These are phyloP conservation scores for Willowsia nigromaculata DNA, from an alignment of 2,888 invertebrate species.

Conservation along the genomic window DNA sequence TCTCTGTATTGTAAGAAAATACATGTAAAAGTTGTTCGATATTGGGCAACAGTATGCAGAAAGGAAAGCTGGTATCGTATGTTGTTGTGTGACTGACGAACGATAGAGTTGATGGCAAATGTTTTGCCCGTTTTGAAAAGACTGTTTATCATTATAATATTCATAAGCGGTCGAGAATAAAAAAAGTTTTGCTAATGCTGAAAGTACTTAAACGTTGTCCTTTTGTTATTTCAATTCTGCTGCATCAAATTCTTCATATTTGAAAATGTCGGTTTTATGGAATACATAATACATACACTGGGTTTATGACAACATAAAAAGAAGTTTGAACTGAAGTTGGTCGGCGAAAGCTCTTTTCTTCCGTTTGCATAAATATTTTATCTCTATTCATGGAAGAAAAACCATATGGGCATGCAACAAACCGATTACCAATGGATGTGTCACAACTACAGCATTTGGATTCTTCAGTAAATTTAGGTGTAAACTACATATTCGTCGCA, in stretches of 20 bases:
- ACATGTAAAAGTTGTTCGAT: slow-evolving; percentile 45
- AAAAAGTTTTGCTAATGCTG: slow-evolving; percentile 74
- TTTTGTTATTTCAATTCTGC: not conserved
- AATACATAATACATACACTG: not conserved
- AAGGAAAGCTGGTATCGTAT: slow-evolving; percentile 60
- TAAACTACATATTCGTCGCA: too few relatives aligned
- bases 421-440: not conserved
- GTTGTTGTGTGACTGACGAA: slow-evolving; percentile 75
- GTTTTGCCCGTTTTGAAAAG: slow-evolving; percentile 78
- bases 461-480: not conserved
- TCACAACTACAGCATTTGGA: not conserved
- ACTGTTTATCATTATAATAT: slow-evolving; percentile 77
- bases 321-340: not conserved
- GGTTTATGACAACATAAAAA: too few relatives aligned
- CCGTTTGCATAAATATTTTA: not conserved
- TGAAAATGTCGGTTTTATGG: not conserved
- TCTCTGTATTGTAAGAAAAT: slow-evolving; percentile 56
- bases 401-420: not conserved
- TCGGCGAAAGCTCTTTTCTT: not conserved
- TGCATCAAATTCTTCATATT: not conserved
- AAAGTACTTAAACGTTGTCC: not conserved
- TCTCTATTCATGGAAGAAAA: too few relatives aligned
- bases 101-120: slow-evolving; percentile 74
- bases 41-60: slow-evolving; percentile 52
- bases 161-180: slow-evolving; percentile 74